These are phyloP conservation scores for Pelecanoides urinatrix DNA, from an alignment of 2,113 vertebrate genomes.

Conservation along the genomic window DNA sequence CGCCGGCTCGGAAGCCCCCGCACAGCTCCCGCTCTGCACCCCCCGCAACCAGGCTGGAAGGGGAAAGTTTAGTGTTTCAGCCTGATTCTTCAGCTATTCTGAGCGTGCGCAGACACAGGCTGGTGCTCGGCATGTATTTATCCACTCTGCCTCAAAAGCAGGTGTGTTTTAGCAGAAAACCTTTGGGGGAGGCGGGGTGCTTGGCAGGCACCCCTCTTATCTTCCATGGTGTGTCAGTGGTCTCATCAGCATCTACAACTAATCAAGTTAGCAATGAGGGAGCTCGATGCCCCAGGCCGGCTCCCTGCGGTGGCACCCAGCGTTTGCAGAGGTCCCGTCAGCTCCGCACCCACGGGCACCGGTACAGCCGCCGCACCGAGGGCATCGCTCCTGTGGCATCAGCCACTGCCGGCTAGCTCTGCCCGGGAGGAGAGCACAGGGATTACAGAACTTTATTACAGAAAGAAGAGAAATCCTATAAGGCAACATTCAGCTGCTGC, in stretches of 20 bases:
- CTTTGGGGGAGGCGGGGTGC: neutral
- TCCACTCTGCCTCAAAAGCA: neutral
- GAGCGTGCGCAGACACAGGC: accelerated
- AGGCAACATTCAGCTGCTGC: neutral
- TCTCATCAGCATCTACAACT: neutral
- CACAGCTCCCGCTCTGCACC: neutral
- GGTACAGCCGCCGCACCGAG: neutral
- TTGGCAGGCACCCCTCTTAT: neutral
- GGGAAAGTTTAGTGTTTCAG: neutral
- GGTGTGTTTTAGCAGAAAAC: neutral
- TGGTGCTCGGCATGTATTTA: neutral
- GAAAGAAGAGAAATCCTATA: neutral
- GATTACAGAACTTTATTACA: neutral
- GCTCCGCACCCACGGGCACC: neutral
- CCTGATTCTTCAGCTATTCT: neutral
- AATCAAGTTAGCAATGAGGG: neutral
- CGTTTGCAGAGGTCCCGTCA: neutral
- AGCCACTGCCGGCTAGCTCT: neutral
- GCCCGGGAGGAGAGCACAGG: accelerated
- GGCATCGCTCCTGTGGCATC: accelerated
- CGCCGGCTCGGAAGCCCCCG: accelerated
- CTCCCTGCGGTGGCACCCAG: neutral
- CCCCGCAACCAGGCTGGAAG: neutral
- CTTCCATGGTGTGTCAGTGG: accelerated
- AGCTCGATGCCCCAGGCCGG: neutral